Conservation (phyloP, 35 echinoderm and acorn worm species). For the Apostichopus parvimensis region DNA sequence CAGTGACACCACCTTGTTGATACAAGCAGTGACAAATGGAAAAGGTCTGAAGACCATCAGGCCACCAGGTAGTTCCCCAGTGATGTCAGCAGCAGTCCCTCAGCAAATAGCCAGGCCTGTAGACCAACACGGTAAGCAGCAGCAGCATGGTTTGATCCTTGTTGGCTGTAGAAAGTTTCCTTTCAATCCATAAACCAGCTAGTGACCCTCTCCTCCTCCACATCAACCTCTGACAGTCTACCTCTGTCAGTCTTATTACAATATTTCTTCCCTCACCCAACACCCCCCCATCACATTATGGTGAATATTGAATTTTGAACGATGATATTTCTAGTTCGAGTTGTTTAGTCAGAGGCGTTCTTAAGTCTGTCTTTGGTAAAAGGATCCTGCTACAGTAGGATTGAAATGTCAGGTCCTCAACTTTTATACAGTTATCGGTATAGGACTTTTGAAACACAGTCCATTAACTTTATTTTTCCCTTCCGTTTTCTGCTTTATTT, state of each 20-base stretch:
- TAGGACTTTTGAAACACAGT: too few species aligned
- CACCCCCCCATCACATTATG: too few species aligned
- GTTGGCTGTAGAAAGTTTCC: neutral
- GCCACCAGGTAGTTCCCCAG: neutral
- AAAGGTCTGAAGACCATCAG: conserved; percentile 32
- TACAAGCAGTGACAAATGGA: conserved; percentile 32
- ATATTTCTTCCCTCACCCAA: neutral
- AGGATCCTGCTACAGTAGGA: too few species aligned
- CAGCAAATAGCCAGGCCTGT: conserved; percentile 16
- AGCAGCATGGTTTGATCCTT: neutral
- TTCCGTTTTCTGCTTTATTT: too few species aligned
- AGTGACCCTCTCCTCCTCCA: neutral
- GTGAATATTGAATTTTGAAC: too few species aligned
- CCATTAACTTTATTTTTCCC: too few species aligned
- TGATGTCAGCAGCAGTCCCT: neutral
- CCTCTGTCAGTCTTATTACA: neutral
- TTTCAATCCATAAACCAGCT: neutral
- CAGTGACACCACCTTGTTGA: neutral
- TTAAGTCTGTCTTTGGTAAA: too few species aligned
- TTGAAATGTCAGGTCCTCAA: too few species aligned
- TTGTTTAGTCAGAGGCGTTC: too few species aligned
- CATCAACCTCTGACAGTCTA: neutral
- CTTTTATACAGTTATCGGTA: too few species aligned
- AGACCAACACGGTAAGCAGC: conserved; percentile 37
- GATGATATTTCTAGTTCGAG: too few species aligned